Conservation (phyloP, 2,888 invertebrate species). For the Cataglyphis albicans region DNA sequence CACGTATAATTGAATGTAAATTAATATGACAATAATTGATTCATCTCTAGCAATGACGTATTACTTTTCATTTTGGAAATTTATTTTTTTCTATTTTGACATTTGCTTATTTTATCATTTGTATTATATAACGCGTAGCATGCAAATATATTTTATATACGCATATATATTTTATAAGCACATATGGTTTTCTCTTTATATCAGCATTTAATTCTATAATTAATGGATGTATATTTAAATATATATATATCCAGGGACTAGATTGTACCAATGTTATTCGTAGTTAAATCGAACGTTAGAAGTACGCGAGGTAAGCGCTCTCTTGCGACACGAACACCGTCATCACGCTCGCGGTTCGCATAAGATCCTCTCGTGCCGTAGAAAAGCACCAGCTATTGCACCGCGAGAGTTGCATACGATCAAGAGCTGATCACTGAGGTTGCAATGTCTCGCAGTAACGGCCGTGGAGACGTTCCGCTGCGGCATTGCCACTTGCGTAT, state of each 20-base stretch:
- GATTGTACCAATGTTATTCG: slow-evolving; percentile 44
- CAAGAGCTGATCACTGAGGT: slow-evolving; percentile 45
- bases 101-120: not conserved
- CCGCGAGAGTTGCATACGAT: slow-evolving; percentile 57
- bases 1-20: not conserved
- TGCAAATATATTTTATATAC: not conserved
- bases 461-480: slow-evolving; percentile 62
- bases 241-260: not conserved
- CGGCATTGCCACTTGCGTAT: slow-evolving; percentile 70
- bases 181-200: not conserved
- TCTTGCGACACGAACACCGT: slow-evolving; percentile 61
- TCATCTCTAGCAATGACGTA: not conserved
- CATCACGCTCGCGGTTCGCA: slow-evolving; percentile 54
- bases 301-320: slow-evolving; percentile 24
- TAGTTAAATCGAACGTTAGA: slow-evolving; percentile 33
- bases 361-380: slow-evolving; percentile 62
- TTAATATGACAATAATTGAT: slow-evolving; percentile 13
- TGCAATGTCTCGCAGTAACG: slow-evolving; percentile 51
- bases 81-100: not conserved
- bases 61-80: not conserved
- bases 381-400: slow-evolving; percentile 64
- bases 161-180: slow-evolving; percentile 10
- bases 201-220: slow-evolving; percentile 16
- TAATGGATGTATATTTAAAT: not conserved
- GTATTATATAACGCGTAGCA: not conserved